A percentile compares a stretch with the other conserved stretches of the same genome.
phyloP scores from a whole-genome alignment of 2,113 vertebrate genomes.

The Peromyscus polionotus region DNA sequence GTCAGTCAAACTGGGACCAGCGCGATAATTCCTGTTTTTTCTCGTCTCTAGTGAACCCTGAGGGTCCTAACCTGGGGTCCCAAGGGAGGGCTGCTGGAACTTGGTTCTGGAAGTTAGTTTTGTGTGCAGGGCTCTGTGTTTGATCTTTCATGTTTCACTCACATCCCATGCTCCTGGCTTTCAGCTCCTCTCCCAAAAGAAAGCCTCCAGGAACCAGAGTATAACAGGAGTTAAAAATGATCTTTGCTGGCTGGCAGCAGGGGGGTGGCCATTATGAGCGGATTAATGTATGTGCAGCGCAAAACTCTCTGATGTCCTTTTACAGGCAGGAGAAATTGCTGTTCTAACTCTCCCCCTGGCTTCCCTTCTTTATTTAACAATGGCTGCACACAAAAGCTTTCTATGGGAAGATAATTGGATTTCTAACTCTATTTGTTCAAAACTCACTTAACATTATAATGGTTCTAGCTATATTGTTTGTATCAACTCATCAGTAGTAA shows the following conservation, averaged over 20 bases:
- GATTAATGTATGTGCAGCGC: constrained; percentile 56
- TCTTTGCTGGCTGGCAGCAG: constrained; percentile 35
- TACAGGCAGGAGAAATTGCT: constrained; percentile 62
- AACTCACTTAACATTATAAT: constrained; percentile 78
- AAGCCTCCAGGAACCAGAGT: constrained; percentile 21
- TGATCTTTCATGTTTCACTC: constrained; percentile 17
- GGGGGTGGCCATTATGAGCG: neutral
- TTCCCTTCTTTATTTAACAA: constrained; percentile 74
- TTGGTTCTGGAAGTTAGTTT: neutral
- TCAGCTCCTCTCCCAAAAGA: neutral
- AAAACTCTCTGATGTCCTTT: constrained; percentile 52
- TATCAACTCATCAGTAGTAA: constrained; percentile 69
- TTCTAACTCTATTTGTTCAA: constrained; percentile 80
- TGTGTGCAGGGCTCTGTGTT: neutral
- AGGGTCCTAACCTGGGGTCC: neutral
- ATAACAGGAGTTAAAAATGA: constrained; percentile 44
- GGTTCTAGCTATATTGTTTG: constrained; percentile 63
- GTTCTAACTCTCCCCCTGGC: constrained; percentile 53
- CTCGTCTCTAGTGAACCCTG: neutral
- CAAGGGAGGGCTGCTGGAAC: neutral
- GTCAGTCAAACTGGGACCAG: neutral
- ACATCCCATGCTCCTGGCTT: neutral
- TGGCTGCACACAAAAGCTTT: constrained; percentile 60
- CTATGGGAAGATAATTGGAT: constrained; percentile 78
- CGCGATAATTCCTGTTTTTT: neutral